Evolutionary conservation across 2,113 vertebrate species (phyloP), one percentile per base, ranked within the genome.

Genomic region (Euleptes europaea): DNA sequence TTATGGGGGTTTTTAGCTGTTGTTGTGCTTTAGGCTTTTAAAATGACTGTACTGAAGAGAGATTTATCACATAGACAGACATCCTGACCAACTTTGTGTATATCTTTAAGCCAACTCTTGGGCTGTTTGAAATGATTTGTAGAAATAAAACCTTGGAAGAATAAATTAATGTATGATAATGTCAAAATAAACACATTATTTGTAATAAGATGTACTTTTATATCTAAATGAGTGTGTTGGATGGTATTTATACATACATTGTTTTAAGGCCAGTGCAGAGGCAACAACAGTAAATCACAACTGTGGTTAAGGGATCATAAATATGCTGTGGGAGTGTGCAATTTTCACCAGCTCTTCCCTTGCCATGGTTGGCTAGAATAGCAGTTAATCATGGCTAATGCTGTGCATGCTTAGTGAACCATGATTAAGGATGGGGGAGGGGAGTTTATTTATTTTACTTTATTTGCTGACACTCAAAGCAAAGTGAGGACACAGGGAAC

Each of bases 1-100:
- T 98, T 97, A 96, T 97, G 4, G 44, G 4, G 4, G 97, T 94
- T 95, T 95, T 79, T 92, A 94, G 95, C 96, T 95, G 96, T 97
- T 98, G 97, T 97, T 97, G 91, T 95, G 94, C 93, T 82, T 93
- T 91, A 86, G 92, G 93, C 92, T 93, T 95, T 95, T 93, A 92
- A 91, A 95, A 93, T 93, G 93, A 86, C 92, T 95, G 90, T 87
- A 90, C 90, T 96, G 93, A 94, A 93, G 94, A 94, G 94, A 94
- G 93, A 94, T 95, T 95, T 95, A 94, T 97, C 96, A 96, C 95
- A 93, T 94, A 94, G 95, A 91, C 95, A 96, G 93, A 95, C 95
- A 96, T 97, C 95, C 96, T 97, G 95, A 89, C 90, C 92, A 85
- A 90, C 88, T 78, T n/a, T 26, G 6, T 40, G 38, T 85, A 15